Conservation (phyloP, 2,888 invertebrate genomes). For the Patella ulyssiponensis region DNA sequence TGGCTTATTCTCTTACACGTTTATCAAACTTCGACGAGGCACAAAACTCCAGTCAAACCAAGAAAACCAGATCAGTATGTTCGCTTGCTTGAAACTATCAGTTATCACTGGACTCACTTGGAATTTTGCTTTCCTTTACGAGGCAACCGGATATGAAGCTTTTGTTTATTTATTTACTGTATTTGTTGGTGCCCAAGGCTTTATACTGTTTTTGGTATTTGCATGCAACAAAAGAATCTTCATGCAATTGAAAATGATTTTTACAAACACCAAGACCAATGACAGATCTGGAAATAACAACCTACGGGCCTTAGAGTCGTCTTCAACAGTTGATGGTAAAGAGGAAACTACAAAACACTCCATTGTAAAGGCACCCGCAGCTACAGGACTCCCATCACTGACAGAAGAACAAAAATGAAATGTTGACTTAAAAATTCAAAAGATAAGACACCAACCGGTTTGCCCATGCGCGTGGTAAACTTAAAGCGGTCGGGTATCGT, state of each 20-base stretch:
- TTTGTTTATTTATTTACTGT: constrained; percentile 21
- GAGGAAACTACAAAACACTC: no score
- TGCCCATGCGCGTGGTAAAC: no score
- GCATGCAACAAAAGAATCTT: constrained; percentile 19
- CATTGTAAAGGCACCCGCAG: no score
- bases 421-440: no score
- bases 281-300: no score
- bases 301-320: no score
- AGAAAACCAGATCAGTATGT: constrained; percentile 14
- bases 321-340: no score
- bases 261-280: neutral
- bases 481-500: no score
- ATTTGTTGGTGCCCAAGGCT: constrained; percentile 19
- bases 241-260: neutral
- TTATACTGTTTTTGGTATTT: constrained; percentile 27
- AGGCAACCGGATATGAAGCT: neutral
- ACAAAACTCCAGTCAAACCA: neutral
- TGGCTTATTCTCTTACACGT: constrained; percentile 21
- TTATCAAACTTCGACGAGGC: constrained; percentile 15
- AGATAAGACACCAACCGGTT: no score
- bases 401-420: no score
- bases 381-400: no score
- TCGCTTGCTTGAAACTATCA: constrained; percentile 28
- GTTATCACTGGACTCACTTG: constrained; percentile 27
- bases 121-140: constrained; percentile 24